Evolutionary conservation across 1,140 invertebrate species (phyloP).

Genomic region (Drosophila yakuba): DNA sequence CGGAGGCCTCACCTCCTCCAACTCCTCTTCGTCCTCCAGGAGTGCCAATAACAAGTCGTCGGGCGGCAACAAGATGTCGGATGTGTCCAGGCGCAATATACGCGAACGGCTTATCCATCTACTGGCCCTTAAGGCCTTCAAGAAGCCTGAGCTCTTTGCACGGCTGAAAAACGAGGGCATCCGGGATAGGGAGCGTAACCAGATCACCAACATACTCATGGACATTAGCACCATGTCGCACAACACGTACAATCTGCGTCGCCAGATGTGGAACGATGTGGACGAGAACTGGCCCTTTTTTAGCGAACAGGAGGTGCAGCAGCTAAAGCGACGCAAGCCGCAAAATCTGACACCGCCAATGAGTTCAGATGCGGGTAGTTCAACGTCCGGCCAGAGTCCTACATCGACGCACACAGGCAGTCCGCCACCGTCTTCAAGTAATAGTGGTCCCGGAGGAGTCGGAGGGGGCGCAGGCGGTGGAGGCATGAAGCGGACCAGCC

Average conservation of each 20-base stretch:
- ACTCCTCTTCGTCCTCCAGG: slow-evolving; percentile 43
- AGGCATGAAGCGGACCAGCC: slow-evolving; percentile 73
- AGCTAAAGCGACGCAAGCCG: slow-evolving; percentile 94
- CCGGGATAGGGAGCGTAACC: slow-evolving; percentile 91
- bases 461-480: slow-evolving; percentile 85
- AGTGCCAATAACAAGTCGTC: slow-evolving; percentile 66
- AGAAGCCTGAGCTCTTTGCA: slow-evolving; percentile 94
- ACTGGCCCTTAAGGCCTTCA: slow-evolving; percentile 95
- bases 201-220: slow-evolving; percentile 90
- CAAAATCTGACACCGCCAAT: slow-evolving; percentile 94
- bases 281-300: slow-evolving; percentile 97
- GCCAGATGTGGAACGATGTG: slow-evolving; percentile 95
- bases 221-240: slow-evolving; percentile 91
- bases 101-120: slow-evolving; percentile 95
- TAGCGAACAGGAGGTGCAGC: slow-evolving; percentile 93
- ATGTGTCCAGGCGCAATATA: slow-evolving; percentile 74
- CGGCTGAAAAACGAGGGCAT: slow-evolving; percentile 94
- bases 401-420: slow-evolving; percentile 89
- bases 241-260: slow-evolving; percentile 94
- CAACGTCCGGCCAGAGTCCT: slow-evolving; percentile 88
- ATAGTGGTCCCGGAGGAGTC: slow-evolving; percentile 72
- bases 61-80: slow-evolving; percentile 65
- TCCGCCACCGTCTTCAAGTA: slow-evolving; percentile 87
- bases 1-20: slow-evolving; percentile 41
- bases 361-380: slow-evolving; percentile 90